A percentile compares a stretch with the other conserved stretches of the same genome.
phyloP scores from a whole-genome alignment of 2,113 vertebrate species.

The Saiga tatarica region DNA sequence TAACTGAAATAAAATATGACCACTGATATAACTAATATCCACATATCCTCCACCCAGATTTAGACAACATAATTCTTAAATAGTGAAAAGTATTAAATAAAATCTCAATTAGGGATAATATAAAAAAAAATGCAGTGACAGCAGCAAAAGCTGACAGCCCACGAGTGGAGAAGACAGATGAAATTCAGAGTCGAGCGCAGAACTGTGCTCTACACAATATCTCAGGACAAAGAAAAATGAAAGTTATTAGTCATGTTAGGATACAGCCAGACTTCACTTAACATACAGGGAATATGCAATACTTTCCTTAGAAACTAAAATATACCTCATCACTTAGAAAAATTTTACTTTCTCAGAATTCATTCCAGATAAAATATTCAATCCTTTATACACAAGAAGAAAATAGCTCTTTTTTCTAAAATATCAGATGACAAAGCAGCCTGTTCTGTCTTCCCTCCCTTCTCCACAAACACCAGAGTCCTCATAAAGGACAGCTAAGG shows the following conservation, averaged over 20 bases:
- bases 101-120: background rate
- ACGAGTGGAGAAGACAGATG: background rate
- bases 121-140: constrained; percentile 22
- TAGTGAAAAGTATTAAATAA: background rate
- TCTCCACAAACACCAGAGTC: background rate
- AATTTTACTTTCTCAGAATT: constrained; percentile 26
- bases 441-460: background rate
- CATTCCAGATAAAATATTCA: background rate
- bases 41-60: background rate
- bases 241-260: background rate
- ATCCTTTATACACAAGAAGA: background rate
- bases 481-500: background rate
- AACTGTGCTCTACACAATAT: background rate
- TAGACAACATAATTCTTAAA: constrained; percentile 14
- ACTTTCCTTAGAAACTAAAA: background rate
- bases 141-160: background rate
- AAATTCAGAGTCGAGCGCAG: background rate
- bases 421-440: background rate
- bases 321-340: background rate
- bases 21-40: background rate
- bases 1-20: background rate
- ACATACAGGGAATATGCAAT: background rate
- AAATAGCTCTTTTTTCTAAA: background rate
- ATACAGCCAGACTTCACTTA: background rate
- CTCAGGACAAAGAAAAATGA: background rate